Evolutionary conservation across 2,888 invertebrate genomes (phyloP).

Genomic region (Cataglyphis cursor): DNA sequence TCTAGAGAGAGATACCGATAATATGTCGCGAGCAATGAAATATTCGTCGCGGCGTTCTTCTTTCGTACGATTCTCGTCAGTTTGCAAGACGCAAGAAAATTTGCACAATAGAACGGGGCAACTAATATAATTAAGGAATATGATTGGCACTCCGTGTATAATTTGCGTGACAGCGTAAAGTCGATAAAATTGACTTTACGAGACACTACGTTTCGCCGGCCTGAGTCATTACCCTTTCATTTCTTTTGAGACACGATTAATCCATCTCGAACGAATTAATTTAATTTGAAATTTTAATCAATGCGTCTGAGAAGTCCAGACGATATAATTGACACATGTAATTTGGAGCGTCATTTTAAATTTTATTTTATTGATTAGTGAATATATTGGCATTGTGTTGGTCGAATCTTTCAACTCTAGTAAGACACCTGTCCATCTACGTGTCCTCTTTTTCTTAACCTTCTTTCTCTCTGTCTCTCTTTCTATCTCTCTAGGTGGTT

Average conservation of each 20-base stretch:
- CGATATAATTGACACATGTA: constrained; percentile 41
- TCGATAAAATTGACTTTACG: constrained; percentile 44
- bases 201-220: constrained; percentile 31
- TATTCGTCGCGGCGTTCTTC: neutral
- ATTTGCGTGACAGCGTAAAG: constrained; percentile 37
- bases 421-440: constrained; percentile 17
- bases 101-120: neutral
- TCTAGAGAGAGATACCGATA: constrained; percentile 21
- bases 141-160: constrained; percentile 40
- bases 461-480: neutral
- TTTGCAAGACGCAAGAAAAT: constrained; percentile 25
- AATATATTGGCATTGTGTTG: neutral
- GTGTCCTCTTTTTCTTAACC: neutral
- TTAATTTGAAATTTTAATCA: constrained; percentile 39
- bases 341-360: constrained; percentile 50
- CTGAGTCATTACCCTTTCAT: constrained; percentile 35
- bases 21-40: constrained; percentile 11
- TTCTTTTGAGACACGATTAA: constrained; percentile 18
- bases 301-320: constrained; percentile 37
- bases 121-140: constrained; percentile 3
- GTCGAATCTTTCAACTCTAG: constrained; percentile 36
- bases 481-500: constrained; percentile 71
- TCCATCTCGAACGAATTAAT: constrained; percentile 31
- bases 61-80: neutral
- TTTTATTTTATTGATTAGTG: constrained; percentile 41